Percentiles rank a stretch among this genome's conserved stretches.
These are phyloP conservation scores for Chaetodon trifascialis DNA, from an alignment of 2,113 vertebrate species.

Conservation along the genomic window DNA sequence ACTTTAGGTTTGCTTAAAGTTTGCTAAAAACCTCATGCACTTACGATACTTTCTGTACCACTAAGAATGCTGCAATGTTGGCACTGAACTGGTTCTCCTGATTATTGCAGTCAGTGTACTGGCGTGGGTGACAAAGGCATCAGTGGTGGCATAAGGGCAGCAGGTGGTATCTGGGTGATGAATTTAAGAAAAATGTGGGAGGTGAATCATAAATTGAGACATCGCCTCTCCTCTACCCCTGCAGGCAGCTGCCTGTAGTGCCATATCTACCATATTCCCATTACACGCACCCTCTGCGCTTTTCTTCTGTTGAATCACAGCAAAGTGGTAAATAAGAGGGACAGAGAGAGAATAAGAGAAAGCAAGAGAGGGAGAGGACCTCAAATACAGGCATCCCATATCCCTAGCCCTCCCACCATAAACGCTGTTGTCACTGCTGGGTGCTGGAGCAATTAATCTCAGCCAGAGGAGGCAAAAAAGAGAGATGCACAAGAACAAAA, in stretches of 20 bases:
- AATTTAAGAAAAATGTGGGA: slow-evolving; percentile 52
- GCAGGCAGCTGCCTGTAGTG: slow-evolving; percentile 41
- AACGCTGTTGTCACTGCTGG: slow-evolving; percentile 79
- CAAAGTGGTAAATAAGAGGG: slow-evolving; percentile 62
- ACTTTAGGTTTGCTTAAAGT: not conserved
- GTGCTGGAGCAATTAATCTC: slow-evolving; percentile 81
- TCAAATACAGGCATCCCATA: slow-evolving; percentile 72
- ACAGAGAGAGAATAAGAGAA: slow-evolving; percentile 27
- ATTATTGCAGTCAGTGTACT: slow-evolving; percentile 9
- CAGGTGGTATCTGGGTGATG: slow-evolving; percentile 53
- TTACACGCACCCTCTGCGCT: slow-evolving; percentile 40
- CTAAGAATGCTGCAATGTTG: slow-evolving; percentile 8
- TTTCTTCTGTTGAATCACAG: slow-evolving; percentile 51
- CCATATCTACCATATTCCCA: slow-evolving; percentile 58
- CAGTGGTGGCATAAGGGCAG: slow-evolving; percentile 29
- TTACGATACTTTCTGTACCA: not conserved
- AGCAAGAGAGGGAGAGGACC: slow-evolving; percentile 40
- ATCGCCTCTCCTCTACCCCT: slow-evolving; percentile 45
- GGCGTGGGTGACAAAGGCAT: slow-evolving; percentile 47
- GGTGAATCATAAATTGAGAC: slow-evolving; percentile 63
- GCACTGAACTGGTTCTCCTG: not conserved
- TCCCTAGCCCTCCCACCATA: slow-evolving; percentile 71
- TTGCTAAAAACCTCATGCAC: not conserved
- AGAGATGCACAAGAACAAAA: slow-evolving; percentile 75
- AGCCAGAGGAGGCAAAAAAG: slow-evolving; percentile 65